Conservation (phyloP, 2,113 vertebrate genomes). For the Larimichthys polyactis region DNA sequence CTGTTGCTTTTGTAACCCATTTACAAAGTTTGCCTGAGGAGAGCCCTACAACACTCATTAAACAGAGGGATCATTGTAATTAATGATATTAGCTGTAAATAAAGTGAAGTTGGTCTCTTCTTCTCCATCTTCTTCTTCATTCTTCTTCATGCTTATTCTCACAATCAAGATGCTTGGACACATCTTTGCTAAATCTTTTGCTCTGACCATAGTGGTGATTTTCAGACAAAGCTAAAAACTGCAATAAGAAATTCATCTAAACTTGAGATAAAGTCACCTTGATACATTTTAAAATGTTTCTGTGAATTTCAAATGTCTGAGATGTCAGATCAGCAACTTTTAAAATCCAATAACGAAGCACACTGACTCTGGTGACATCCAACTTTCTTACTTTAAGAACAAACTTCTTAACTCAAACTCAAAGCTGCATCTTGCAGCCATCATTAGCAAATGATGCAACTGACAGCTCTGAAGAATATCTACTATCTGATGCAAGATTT, state of each 20-base stretch:
- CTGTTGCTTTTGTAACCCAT: slow-evolving; percentile 48
- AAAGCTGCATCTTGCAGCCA: neutral
- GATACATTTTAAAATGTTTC: neutral
- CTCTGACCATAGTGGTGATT: neutral
- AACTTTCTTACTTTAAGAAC: neutral
- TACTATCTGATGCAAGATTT: neutral
- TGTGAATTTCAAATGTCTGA: neutral
- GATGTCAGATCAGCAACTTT: neutral
- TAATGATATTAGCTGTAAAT: slow-evolving; percentile 40
- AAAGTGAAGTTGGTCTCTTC: neutral
- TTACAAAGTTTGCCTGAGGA: slow-evolving; percentile 47
- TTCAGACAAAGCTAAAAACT: neutral
- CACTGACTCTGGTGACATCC: neutral
- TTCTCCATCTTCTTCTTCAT: no score
- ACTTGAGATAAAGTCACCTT: neutral
- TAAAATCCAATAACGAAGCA: neutral
- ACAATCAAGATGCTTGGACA: neutral
- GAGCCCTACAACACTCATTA: slow-evolving; percentile 8
- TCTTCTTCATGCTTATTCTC: neutral
- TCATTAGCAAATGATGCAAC: neutral
- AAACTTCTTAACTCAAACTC: neutral
- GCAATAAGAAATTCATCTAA: neutral
- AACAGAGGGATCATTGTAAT: slow-evolving; percentile 33
- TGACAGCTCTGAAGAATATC: neutral
- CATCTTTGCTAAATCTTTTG: neutral